phyloP scores from a whole-genome alignment of 2,113 vertebrate species.

The Eudyptes chrysolophus region DNA sequence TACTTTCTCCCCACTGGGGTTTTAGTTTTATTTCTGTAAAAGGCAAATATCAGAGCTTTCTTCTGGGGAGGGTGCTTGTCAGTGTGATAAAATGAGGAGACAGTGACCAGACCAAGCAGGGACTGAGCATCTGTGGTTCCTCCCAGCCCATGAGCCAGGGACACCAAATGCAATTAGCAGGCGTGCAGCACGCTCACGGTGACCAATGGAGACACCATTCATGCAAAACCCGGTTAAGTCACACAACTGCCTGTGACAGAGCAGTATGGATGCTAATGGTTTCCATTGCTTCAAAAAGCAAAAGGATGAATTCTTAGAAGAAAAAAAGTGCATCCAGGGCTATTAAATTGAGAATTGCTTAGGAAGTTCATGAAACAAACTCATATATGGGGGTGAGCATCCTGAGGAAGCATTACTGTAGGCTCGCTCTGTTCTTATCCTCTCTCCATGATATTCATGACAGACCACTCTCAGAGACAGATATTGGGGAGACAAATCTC shows the following conservation, averaged over 20 bases:
- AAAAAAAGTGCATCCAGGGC: background rate
- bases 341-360: background rate
- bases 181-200: rapidly evolving
- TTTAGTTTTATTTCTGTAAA: background rate
- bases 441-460: background rate
- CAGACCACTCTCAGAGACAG: background rate
- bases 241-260: background rate
- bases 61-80: background rate
- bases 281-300: background rate
- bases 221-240: background rate
- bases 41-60: background rate
- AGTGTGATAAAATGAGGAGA: background rate
- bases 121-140: background rate
- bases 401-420: background rate
- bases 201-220: background rate
- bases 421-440: background rate
- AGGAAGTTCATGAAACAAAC: background rate
- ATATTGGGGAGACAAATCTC: background rate
- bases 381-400: background rate
- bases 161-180: background rate
- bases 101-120: background rate
- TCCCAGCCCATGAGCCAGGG: background rate
- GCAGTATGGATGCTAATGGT: background rate
- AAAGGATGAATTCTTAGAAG: background rate
- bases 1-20: background rate